Percentiles rank a stretch among this genome's conserved stretches.
Conservation (phyloP, 2,888 invertebrate species). For the Pelosia muscerda region DNA sequence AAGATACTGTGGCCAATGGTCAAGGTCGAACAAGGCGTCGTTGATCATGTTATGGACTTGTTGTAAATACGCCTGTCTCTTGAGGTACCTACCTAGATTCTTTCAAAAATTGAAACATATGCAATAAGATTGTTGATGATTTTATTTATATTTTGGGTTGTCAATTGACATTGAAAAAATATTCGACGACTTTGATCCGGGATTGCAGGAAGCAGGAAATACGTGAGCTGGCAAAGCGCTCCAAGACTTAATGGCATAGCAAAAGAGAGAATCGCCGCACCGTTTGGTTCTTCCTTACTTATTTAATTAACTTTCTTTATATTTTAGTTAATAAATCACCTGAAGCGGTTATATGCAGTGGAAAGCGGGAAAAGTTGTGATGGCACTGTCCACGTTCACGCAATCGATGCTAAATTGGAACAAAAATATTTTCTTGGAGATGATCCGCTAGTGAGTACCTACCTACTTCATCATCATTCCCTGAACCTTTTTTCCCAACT, state of each 20-base stretch:
- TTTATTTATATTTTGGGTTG: no score
- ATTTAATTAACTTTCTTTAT: not conserved
- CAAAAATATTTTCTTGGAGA: conserved; percentile 84
- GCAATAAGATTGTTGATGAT: no score
- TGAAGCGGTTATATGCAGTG: conserved; percentile 61
- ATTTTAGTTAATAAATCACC: conserved; percentile 61
- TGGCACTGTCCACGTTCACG: conserved; percentile 69
- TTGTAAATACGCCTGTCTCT: not conserved
- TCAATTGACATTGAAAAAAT: not conserved
- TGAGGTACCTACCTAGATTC: not conserved
- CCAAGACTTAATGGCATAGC: no score
- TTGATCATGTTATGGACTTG: not conserved
- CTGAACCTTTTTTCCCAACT: no score
- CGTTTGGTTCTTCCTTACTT: no score
- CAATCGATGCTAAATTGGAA: conserved; percentile 81
- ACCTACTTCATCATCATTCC: no score
- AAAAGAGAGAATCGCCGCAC: no score
- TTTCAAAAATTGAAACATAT: no score
- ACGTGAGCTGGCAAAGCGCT: no score
- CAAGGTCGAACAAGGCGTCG: not conserved
- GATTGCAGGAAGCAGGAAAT: no score
- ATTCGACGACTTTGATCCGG: not conserved
- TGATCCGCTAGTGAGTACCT: conserved; percentile 75
- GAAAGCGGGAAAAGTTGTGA: conserved; percentile 69
- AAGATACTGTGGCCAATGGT: conserved; percentile 1